Evolutionary conservation across 2,888 invertebrate genomes (phyloP).

Genomic region (Amphipoea oculea): DNA sequence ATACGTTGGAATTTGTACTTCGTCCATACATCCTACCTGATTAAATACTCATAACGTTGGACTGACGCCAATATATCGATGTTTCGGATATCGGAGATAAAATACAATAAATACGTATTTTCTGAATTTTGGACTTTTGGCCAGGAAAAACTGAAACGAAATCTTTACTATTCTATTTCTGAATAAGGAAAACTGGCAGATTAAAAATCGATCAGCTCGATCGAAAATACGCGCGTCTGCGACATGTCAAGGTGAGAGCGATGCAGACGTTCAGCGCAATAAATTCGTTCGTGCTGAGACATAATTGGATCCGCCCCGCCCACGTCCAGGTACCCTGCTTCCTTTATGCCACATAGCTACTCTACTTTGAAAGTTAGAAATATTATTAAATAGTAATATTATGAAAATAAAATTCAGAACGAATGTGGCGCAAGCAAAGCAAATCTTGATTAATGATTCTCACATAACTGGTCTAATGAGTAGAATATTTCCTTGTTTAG

Average conservation of each 20-base stretch:
- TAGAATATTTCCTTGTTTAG: constrained; percentile 22
- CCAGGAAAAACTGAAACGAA: constrained; percentile 24
- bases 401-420: constrained; percentile 18
- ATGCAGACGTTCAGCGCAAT: constrained; percentile 75
- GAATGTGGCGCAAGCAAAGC: constrained; percentile 34
- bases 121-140: constrained; percentile 13
- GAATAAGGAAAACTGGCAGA: constrained; percentile 68
- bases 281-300: constrained; percentile 84
- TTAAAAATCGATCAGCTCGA: constrained; percentile 71
- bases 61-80: constrained; percentile 56
- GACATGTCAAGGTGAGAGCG: constrained; percentile 78
- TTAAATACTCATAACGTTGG: constrained; percentile 60
- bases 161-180: constrained; percentile 6
- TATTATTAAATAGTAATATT: constrained; percentile 19
- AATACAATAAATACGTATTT: constrained; percentile 18
- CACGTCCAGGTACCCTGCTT: constrained; percentile 73
- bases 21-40: constrained; percentile 66
- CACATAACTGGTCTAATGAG: constrained; percentile 24
- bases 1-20: constrained; percentile 64
- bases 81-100: constrained; percentile 38
- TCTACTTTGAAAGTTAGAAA: constrained; percentile 54
- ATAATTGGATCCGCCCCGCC: constrained; percentile 86
- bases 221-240: constrained; percentile 70
- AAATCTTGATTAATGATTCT: constrained; percentile 25
- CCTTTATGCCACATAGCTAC: constrained; percentile 63